These are phyloP conservation scores for Ariopsis seemanni DNA, from an alignment of 2,113 vertebrate genomes.

Conservation along the genomic window DNA sequence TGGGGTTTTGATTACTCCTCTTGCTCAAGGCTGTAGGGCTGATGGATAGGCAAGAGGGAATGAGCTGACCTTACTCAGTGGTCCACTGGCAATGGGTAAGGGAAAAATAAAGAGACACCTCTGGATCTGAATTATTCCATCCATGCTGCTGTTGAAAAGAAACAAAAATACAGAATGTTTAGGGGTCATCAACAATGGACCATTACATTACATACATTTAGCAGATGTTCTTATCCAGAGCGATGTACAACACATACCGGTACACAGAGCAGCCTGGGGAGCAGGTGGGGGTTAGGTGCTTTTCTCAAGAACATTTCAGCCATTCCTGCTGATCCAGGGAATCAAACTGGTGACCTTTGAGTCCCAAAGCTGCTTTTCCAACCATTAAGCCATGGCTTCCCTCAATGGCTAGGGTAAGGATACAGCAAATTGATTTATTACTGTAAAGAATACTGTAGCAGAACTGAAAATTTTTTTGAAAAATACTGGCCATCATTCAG, in stretches of 20 bases:
- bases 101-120: background rate
- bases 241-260: too few relatives aligned
- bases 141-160: background rate
- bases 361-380: too few relatives aligned
- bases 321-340: too few relatives aligned
- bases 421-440: background rate
- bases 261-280: too few relatives aligned
- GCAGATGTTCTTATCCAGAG: too few relatives aligned
- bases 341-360: too few relatives aligned
- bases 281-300: too few relatives aligned
- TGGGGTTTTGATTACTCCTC: background rate
- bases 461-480: background rate
- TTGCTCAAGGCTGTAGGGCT: constrained; percentile 1
- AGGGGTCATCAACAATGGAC: background rate
- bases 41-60: background rate
- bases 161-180: background rate
- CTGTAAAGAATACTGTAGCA: background rate
- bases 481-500: too few relatives aligned
- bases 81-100: background rate
- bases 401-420: background rate
- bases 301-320: too few relatives aligned
- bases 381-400: too few relatives aligned
- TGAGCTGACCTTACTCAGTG: background rate
- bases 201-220: background rate
- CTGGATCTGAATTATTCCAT: background rate